Evolutionary conservation across 2,888 invertebrate genomes (phyloP).

Genomic region (Apantesis nais): DNA sequence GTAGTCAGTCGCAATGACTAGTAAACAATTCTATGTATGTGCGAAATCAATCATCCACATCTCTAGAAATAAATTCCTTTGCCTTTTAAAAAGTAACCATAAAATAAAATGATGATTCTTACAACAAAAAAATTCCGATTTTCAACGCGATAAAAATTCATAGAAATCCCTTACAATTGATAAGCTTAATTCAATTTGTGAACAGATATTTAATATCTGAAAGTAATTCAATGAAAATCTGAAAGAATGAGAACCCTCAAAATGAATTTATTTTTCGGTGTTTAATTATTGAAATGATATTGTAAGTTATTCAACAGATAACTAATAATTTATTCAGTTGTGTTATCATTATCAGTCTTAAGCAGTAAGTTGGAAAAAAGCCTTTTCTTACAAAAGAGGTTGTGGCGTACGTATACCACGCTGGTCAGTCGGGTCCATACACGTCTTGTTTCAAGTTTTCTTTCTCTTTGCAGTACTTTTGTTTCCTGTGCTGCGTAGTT

Average conservation of each 20-base stretch:
- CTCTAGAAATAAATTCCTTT: neutral
- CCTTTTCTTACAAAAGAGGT: too few species aligned
- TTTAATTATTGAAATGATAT: slow-evolving; percentile 27
- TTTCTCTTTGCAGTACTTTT: too few species aligned
- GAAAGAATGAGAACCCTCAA: slow-evolving; percentile 26
- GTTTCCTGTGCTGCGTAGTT: too few species aligned
- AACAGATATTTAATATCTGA: slow-evolving; percentile 31
- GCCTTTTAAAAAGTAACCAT: slow-evolving; percentile 10
- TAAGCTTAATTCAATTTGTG: slow-evolving; percentile 38
- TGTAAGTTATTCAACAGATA: slow-evolving; percentile 28
- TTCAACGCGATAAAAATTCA: slow-evolving; percentile 22
- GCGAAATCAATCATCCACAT: neutral
- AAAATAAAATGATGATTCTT: slow-evolving; percentile 17
- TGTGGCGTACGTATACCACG: too few species aligned
- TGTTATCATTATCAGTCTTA: too few species aligned
- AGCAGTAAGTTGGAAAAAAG: too few species aligned
- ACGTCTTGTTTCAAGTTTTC: too few species aligned
- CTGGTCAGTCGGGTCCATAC: too few species aligned
- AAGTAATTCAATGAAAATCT: slow-evolving; percentile 37
- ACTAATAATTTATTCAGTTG: too few species aligned
- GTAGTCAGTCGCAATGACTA: neutral
- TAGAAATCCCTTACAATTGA: slow-evolving; percentile 26
- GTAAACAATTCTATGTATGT: neutral
- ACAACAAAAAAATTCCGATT: slow-evolving; percentile 33
- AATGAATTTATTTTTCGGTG: slow-evolving; percentile 30